These are phyloP conservation scores for Stomorhina lunata DNA, from an alignment of 2,888 invertebrate species.

Conservation along the genomic window DNA sequence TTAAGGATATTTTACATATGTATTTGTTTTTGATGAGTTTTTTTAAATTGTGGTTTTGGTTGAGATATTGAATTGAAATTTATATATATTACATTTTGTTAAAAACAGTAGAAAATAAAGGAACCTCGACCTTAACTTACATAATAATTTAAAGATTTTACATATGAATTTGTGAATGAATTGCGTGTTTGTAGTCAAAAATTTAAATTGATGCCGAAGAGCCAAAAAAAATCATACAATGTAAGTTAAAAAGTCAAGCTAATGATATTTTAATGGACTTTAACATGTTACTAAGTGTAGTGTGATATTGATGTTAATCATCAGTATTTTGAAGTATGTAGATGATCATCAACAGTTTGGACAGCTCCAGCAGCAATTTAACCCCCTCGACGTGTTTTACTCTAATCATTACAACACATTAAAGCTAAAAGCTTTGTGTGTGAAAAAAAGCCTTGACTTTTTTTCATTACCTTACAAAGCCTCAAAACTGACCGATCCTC, in stretches of 20 bases:
- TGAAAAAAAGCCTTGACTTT: slow-evolving; percentile 2
- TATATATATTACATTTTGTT: too few species aligned
- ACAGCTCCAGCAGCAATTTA: not conserved
- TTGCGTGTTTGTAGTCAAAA: slow-evolving; percentile 48
- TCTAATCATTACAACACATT: slow-evolving; percentile 37
- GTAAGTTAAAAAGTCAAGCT: slow-evolving; percentile 42
- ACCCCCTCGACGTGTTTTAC: slow-evolving; percentile 1
- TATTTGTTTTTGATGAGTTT: not conserved
- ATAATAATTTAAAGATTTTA: slow-evolving; percentile 19
- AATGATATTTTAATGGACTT: slow-evolving; percentile 58
- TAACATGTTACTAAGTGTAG: slow-evolving; percentile 51
- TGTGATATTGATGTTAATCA: slow-evolving; percentile 46
- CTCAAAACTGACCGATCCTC: not conserved
- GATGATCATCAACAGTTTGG: not conserved
- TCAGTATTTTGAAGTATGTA: slow-evolving; percentile 2
- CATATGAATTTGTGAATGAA: slow-evolving; percentile 44
- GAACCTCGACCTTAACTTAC: slow-evolving; percentile 5
- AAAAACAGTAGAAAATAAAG: too few species aligned
- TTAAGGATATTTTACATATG: not conserved
- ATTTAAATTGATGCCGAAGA: not conserved
- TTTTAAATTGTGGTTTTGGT: slow-evolving; percentile 21
- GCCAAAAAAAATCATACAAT: not conserved
- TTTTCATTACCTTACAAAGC: not conserved
- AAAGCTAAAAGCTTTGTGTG: not conserved
- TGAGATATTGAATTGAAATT: slow-evolving; percentile 22